Evolutionary conservation across 2,888 invertebrate genomes (phyloP), one percentile per base, ranked within the genome.

Genomic region (Unio delphinus): DNA sequence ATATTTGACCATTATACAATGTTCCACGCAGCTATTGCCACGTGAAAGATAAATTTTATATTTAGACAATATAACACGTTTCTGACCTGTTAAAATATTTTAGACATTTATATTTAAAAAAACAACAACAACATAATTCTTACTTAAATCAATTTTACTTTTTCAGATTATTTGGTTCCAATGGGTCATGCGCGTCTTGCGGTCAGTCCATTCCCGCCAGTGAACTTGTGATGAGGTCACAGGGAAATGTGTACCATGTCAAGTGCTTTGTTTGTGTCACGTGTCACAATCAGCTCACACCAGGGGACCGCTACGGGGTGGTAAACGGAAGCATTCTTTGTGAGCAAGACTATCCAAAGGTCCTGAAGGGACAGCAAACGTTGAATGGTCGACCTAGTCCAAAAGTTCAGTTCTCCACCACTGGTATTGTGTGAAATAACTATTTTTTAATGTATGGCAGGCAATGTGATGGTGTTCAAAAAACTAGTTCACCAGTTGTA

Each of bases 261-360:
- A 96, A 96, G 92, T 97, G 97, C 92, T 97, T 97, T 92, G 94
- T 95, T 85, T 97, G 97, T 93, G 95, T 95, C 91, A 96, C 96
- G 91, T 97, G 97, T 91, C 94, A 95, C 86, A 93, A 94, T 87
- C 95, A 94, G 91, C 94, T 97, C 87, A 94, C 95, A 91, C 94
- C 95, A 86, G 97, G 97, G 86, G 97, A 97, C 93, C 94, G 95
- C 92, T 97, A 95, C 92, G 95, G 96, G 91, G 94, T 97, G 92
- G 92, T 97, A 85, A 95, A 95, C 88, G 97, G 96, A 80, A 94
- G 94, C 89, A 93, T 96, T 89, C 95, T 97, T 80, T 97, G 97
- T 92, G 97, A 97, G 92, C 95, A 96, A 91, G 97, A 97, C 92
- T 97, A 96, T 94, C 95, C 96, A 91, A 96, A 96, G 92, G 92